These are phyloP conservation scores for Steinernema scapterisci DNA, from an alignment of 2,888 invertebrate species.

Conservation along the genomic window DNA sequence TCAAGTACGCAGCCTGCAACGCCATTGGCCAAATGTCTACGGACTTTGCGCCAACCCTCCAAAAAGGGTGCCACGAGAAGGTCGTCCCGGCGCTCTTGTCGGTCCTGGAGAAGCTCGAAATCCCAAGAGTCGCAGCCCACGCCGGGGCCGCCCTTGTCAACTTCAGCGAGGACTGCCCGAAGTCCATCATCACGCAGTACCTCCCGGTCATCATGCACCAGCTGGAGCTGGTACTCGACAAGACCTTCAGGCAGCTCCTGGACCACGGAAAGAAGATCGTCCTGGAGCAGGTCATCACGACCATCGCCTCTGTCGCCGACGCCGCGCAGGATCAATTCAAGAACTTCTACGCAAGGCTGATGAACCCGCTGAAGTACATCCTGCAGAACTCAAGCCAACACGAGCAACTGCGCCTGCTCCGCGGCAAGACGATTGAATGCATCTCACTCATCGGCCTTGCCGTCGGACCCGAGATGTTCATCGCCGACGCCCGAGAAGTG, in stretches of 20 bases:
- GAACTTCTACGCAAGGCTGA: conserved; percentile 83
- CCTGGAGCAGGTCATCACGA: conserved; percentile 78
- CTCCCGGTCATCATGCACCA: conserved; percentile 88
- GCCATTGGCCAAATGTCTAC: conserved; percentile 85
- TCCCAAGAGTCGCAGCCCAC: conserved; percentile 90
- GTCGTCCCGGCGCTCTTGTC: conserved; percentile 88
- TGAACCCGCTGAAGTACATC: conserved; percentile 93
- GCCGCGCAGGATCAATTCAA: conserved; percentile 95
- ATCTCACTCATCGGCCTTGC: conserved; percentile 89
- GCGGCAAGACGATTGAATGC: conserved; percentile 98
- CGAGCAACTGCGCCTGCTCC: conserved; percentile 77
- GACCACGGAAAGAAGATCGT: conserved; percentile 93
- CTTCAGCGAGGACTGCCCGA: conserved; percentile 98
- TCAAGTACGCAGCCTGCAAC: conserved; percentile 95
- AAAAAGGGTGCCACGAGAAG: conserved; percentile 94
- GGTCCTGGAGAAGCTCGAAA: conserved; percentile 85
- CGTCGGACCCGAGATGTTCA: conserved; percentile 75
- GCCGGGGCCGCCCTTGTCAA: conserved; percentile 94
- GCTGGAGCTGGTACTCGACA: conserved; percentile 83
- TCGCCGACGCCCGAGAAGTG: conserved; percentile 85
- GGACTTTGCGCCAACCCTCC: conserved; percentile 93
- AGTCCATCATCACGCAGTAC: conserved; percentile 85
- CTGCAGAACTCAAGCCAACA: conserved; percentile 82
- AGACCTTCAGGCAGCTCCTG: conserved; percentile 87
- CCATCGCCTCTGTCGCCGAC: conserved; percentile 94